These are phyloP conservation scores for Thamnophis sirtalis DNA, from an alignment of 2,113 vertebrate genomes.

Conservation along the genomic window DNA sequence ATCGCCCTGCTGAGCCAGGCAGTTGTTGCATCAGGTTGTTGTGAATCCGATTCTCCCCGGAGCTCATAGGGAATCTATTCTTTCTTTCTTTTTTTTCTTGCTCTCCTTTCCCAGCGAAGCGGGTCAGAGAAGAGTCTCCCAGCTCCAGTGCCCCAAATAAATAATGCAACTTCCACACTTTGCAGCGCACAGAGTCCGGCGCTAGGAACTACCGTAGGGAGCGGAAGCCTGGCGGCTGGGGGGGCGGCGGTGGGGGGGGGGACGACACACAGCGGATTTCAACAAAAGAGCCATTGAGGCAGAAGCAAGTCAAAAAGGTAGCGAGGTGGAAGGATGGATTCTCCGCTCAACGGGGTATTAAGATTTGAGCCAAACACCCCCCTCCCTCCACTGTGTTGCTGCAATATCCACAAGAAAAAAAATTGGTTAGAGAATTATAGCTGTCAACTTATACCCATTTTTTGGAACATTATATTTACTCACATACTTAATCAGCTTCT, in stretches of 20 bases:
- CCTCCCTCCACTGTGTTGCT: too few species aligned
- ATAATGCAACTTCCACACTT: slow-evolving; percentile 15
- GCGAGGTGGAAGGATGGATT: background rate
- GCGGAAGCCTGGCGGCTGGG: background rate
- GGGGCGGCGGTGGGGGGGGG: background rate
- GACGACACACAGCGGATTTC: background rate
- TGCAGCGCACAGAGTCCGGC: background rate
- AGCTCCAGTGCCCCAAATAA: background rate
- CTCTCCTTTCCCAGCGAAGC: background rate
- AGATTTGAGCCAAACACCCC: background rate
- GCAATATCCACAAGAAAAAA: too few species aligned
- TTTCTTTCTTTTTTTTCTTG: background rate
- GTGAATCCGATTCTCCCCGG: background rate
- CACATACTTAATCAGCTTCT: too few species aligned
- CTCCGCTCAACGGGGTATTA: background rate
- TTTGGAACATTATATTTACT: too few species aligned
- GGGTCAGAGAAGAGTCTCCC: background rate
- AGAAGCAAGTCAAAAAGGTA: background rate
- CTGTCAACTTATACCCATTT: too few species aligned
- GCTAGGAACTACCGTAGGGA: background rate
- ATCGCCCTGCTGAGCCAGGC: background rate
- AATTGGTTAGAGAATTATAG: too few species aligned
- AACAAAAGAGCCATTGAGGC: background rate
- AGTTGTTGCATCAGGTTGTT: slow-evolving; percentile 9
- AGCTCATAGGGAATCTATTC: background rate